Evolutionary conservation across 2,113 vertebrate species (phyloP), one percentile per base, ranked within the genome.

Genomic region (Clarias batrachus): DNA sequence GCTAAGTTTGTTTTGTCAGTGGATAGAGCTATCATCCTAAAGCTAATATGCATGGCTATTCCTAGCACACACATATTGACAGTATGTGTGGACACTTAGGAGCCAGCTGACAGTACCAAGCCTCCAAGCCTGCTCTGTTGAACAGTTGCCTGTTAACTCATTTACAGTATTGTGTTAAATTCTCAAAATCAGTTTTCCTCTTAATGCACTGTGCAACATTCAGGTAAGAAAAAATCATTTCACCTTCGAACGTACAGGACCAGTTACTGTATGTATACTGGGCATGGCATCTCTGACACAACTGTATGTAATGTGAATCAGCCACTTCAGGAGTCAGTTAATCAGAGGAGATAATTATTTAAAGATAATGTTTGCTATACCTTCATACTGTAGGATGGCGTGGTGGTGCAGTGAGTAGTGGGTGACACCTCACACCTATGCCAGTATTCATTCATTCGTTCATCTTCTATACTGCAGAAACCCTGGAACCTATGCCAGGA

Each of bases 51-150:
- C 78, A 63, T 17, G 25, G 62, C 77, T 89, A 82, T 89, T 89
- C 86, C 84, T 87, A 87, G 85, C 71, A 86, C 56, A 80, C 73
- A 19, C 91, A 92, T 91, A 88, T 90, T 88, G 90, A 91, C 91
- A 93, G 83, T 89, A 88, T 91, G 94, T 91, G 93, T 94, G 93
- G 92, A 93, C 91, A 92, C 92, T 89, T 92, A 93, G 90, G 92
- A 94, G 94, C 93, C 93, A 92, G 94, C 94, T 95, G 94, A 94
- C 94, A 93, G 94, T 95, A 95, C 94, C 89, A 91, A 41, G 41
- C 41, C 41, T 41, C 92, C 82, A 71, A 82, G 68, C 65, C 30
- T 82, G 68, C 68, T 71, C 6, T 5, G 30, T 27, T n/a, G 63
- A 10, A 27, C 3, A n/a, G 10, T 66, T 66, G 63, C 10, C 25